phyloP scores from a whole-genome alignment of 2,797 vertebrate species.

The Esox masquinongy region DNA sequence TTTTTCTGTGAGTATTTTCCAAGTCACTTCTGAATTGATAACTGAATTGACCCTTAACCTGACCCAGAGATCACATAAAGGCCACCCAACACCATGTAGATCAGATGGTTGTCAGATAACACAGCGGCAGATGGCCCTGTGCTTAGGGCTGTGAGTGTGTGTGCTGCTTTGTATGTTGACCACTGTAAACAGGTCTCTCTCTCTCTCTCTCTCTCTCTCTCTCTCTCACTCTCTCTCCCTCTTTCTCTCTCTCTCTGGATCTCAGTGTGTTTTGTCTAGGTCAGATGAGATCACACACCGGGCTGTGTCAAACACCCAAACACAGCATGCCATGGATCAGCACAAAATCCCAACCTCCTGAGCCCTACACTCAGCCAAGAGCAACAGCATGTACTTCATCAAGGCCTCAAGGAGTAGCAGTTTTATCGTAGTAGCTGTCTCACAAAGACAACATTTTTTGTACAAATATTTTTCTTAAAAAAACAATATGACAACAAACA shows the following conservation, averaged over 20 bases:
- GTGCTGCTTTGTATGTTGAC: background rate
- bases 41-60: background rate
- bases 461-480: too few species aligned
- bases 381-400: background rate
- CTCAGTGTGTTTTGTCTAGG: constrained; percentile 50
- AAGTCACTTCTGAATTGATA: background rate
- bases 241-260: constrained; percentile 5
- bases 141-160: background rate
- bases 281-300: constrained; percentile 51
- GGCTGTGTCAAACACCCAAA: constrained; percentile 50
- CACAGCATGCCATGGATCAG: constrained; percentile 50
- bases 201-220: background rate
- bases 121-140: background rate
- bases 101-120: background rate
- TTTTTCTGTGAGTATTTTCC: background rate
- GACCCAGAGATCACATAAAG: background rate
- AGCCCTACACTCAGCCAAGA: constrained; percentile 14
- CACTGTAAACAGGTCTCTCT: background rate
- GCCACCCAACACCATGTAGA: background rate
- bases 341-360: constrained; percentile 20
- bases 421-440: background rate
- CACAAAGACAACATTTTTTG: background rate
- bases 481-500: too few species aligned
- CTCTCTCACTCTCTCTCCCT: background rate
- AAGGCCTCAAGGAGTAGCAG: background rate